Evolutionary conservation across 2,113 vertebrate genomes (phyloP), one percentile per base, ranked within the genome.

Genomic region (Ailurus styani): DNA sequence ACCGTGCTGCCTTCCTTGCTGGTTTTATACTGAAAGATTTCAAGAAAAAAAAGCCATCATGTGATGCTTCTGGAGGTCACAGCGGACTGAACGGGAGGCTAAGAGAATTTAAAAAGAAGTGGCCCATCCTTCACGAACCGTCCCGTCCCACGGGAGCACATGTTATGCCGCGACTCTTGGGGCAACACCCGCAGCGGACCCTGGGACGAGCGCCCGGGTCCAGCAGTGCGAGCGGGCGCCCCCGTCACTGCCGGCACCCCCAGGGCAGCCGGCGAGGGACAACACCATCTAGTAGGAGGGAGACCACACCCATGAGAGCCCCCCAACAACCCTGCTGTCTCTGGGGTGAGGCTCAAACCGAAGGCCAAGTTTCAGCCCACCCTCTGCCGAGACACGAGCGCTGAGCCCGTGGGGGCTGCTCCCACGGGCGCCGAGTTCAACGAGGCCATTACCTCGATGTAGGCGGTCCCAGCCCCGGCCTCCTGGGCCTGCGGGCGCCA

Each of bases 1-100:
- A 99, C 99, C 0, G 99, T 99, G 98, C 99, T 99, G 98, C 99
- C 99, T 96, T 99, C 99, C 97, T 99, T 99, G 98, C 99, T 99
- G 96, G 99, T 99, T 98, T 99, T 99, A 97, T 99, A 99, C 99
- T 99, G 98, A 50, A 98, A 91, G 86, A 97, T 68, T 52, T 55
- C 60, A 93, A 89, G 70, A 8, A 68, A 47, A 92, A 37, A 40
- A 34, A 14, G 23, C 40, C 11, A 2, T 93, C 5, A 93, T 5
- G 20, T 29, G 68, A 47, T 34, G 47, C 23, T 77, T 73, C 72
- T 54, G 42, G 47, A 94, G 72, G 27, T 15, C 37, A 87, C 0
- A 0, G 15, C 34, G 54, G 72, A 72, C 18, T 47, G 77, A 93
- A 84, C 0, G 37, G 12, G 62, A 54, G 20, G 52, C 14, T n/a